phyloP scores from a whole-genome alignment of 2,888 invertebrate genomes.

The Callinectes sapidus region DNA sequence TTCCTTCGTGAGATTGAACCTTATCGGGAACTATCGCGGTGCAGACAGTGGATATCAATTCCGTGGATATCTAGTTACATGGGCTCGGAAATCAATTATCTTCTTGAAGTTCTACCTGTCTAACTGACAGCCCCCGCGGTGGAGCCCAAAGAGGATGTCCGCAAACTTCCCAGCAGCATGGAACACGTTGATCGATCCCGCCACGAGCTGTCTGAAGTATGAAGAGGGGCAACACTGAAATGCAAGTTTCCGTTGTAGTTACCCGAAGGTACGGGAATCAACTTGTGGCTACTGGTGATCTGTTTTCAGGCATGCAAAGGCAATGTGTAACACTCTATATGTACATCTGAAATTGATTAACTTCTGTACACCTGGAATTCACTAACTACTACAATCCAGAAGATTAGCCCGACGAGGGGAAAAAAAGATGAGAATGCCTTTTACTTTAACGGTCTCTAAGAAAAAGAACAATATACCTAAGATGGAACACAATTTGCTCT shows the following conservation, averaged over 20 bases:
- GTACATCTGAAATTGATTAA: too few species aligned
- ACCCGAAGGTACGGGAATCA: too few species aligned
- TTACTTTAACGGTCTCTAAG: too few species aligned
- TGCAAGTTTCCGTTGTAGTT: neutral
- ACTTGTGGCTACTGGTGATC: too few species aligned
- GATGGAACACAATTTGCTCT: neutral
- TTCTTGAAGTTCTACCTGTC: conserved; percentile 9
- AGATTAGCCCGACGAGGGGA: too few species aligned
- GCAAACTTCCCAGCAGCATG: neutral
- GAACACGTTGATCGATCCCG: neutral
- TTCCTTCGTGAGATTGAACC: neutral
- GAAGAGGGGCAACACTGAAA: neutral
- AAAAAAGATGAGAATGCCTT: too few species aligned
- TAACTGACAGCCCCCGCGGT: neutral
- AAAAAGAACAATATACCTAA: neutral
- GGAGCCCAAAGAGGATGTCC: neutral
- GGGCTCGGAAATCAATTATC: neutral
- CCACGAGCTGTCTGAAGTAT: neutral
- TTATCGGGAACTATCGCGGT: neutral
- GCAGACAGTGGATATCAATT: neutral
- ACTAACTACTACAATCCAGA: too few species aligned
- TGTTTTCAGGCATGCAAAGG: too few species aligned
- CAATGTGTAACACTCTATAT: too few species aligned
- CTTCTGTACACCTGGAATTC: too few species aligned
- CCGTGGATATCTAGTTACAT: neutral